Evolutionary conservation across 2,797 vertebrate species (phyloP).

Genomic region (Xenopus petersii): DNA sequence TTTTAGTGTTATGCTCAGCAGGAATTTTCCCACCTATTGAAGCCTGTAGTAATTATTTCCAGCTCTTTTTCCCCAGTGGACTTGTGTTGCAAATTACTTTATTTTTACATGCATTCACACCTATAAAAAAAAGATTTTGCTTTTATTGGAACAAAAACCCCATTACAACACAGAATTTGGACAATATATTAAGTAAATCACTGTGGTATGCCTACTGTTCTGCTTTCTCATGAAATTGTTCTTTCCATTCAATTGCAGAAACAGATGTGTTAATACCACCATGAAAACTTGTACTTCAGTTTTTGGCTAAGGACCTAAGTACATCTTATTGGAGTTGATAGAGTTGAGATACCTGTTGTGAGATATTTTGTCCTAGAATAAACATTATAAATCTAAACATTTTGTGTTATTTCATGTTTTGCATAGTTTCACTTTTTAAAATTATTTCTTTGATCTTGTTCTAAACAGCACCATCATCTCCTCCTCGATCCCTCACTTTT

Average conservation of each 20-base stretch:
- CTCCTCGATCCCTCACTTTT: slow-evolving; percentile 79
- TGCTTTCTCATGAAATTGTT: slow-evolving; percentile 70
- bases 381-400: slow-evolving; percentile 48
- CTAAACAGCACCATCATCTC: slow-evolving; percentile 85
- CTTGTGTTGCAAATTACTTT: slow-evolving; percentile 41
- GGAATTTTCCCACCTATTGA: slow-evolving; percentile 51
- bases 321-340: slow-evolving; percentile 48
- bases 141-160: slow-evolving; percentile 56
- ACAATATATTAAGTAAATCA: slow-evolving; percentile 59
- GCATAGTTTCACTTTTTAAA: slow-evolving; percentile 32
- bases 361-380: slow-evolving; percentile 50
- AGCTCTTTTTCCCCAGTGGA: slow-evolving; percentile 45
- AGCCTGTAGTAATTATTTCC: slow-evolving; percentile 46
- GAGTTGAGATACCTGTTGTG: slow-evolving; percentile 40
- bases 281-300: slow-evolving; percentile 69
- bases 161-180: slow-evolving; percentile 51
- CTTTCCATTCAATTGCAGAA: slow-evolving; percentile 72
- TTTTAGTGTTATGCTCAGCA: slow-evolving; percentile 45
- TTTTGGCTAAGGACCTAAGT: slow-evolving; percentile 62
- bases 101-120: slow-evolving; percentile 52
- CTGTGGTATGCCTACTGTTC: slow-evolving; percentile 56
- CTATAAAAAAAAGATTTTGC: slow-evolving; percentile 52
- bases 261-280: slow-evolving; percentile 70
- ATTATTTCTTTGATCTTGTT: slow-evolving; percentile 36
- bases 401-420: slow-evolving; percentile 8